These are phyloP conservation scores for Antheraea assamensis DNA, from an alignment of 2,888 invertebrate species.

Conservation along the genomic window DNA sequence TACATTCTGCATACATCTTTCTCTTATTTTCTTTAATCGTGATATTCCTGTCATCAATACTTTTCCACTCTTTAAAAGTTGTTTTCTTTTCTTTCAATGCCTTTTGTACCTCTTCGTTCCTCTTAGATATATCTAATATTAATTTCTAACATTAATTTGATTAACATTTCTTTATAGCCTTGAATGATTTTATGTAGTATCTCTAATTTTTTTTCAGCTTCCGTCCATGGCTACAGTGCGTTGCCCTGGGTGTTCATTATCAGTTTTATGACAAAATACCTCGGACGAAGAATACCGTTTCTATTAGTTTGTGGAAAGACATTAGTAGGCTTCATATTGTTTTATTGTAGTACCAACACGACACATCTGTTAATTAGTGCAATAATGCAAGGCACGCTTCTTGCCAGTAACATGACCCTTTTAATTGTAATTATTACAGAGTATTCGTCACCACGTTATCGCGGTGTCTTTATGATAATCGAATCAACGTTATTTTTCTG, in stretches of 20 bases:
- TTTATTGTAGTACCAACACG: conserved; percentile 47
- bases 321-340: conserved; percentile 44
- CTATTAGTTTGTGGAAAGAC: conserved; percentile 40
- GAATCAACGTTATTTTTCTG: conserved; percentile 54
- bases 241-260: conserved; percentile 48
- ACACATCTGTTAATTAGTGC: conserved; percentile 48
- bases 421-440: conserved; percentile 50
- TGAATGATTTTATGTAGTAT: background rate
- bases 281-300: conserved; percentile 49
- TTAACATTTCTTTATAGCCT: too few species aligned
- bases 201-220: conserved; percentile 39
- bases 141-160: too few species aligned
- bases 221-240: conserved; percentile 48
- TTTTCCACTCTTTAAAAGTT: too few species aligned
- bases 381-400: conserved; percentile 45
- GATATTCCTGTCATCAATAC: too few species aligned
- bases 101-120: too few species aligned
- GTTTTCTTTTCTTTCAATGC: too few species aligned
- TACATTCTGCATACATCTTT: too few species aligned
- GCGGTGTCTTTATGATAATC: conserved; percentile 53
- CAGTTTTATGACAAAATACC: conserved; percentile 41
- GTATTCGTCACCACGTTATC: conserved; percentile 50
- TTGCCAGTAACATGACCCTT: conserved; percentile 50
- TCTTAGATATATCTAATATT: too few species aligned
- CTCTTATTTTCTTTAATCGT: too few species aligned